These are phyloP conservation scores for Netelia virgata DNA, from an alignment of 2,888 invertebrate species.

Conservation along the genomic window DNA sequence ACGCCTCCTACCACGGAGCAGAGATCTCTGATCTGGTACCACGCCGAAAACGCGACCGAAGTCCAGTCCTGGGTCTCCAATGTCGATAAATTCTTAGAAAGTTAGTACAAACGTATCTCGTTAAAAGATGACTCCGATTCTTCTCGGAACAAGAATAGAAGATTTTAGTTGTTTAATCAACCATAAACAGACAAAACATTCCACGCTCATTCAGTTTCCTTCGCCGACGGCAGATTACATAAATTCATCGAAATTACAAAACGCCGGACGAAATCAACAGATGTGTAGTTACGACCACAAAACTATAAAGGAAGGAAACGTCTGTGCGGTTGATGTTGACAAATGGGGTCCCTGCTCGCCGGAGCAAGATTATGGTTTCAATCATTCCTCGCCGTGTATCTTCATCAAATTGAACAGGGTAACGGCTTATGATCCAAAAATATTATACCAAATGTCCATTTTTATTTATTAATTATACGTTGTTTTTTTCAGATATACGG, in stretches of 20 bases:
- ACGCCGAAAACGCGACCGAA: constrained; percentile 86
- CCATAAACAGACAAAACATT: constrained; percentile 18
- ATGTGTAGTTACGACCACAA: constrained; percentile 86
- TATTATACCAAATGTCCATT: not conserved
- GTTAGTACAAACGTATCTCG: constrained; percentile 84
- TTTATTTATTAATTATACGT: not conserved
- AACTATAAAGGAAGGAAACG: constrained; percentile 84
- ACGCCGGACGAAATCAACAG: constrained; percentile 86
- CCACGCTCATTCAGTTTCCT: constrained; percentile 52
- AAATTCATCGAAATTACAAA: constrained; percentile 80
- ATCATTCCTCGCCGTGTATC: constrained; percentile 92
- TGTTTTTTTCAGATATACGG: constrained; percentile 88
- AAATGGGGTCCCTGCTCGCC: constrained; percentile 86
- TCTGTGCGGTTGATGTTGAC: constrained; percentile 86
- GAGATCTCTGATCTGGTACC: constrained; percentile 88
- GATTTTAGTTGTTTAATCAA: not conserved
- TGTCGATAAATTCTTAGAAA: constrained; percentile 86
- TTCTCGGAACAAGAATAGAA: not conserved
- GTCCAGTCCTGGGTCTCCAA: constrained; percentile 86
- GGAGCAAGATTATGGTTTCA: constrained; percentile 88
- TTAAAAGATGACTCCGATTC: not conserved
- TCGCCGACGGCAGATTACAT: constrained; percentile 81
- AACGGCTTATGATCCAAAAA: constrained; percentile 76
- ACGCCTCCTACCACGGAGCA: constrained; percentile 86
- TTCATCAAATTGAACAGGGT: constrained; percentile 94